Base-by-base conservation (phyloP, 2,888 invertebrate species). In the Rotaria macrura region DNA sequence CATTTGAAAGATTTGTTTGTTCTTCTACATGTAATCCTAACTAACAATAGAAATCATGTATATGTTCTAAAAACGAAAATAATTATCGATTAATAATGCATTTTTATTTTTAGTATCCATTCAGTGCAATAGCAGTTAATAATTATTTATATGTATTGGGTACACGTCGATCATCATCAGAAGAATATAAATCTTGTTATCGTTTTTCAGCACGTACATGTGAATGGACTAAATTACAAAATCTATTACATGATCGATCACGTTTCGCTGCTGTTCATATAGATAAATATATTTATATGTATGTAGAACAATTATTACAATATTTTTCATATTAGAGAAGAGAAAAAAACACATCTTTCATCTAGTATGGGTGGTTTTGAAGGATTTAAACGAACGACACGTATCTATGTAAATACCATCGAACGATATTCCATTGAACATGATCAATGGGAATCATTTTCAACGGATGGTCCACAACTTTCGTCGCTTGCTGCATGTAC, bases 111-210 rank as follows among this genome's bases (percentile, higher is more conserved):
- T 65, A 65, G 65, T 79, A 79, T 43, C 79, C 79, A 23, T 79
- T 79, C 43, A 43, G 43, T 43, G 79, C 79, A n/a, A 79, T 79
- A 79, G n/a, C 79, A 43, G 79, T 79, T 10, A 79, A 79, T 79
- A 79, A 79, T 79, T 79, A 79, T 79, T 43, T 79, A 7, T 79
- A 79, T 43, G 79, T 79, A n/a, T 10, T 79, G 25, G 79, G 79
- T 38, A 79, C 79, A 79, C 40, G 79, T 12, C 79, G 79, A 25
- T 79, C 79, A 40, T 43, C 79, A 43, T 43, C 43, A 1, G 79
- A 79, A 43, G 79, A 79, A 79, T 79, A 79, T 43, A 79, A 79
- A 79, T 79, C 79, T n/a, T 79, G 79, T 43, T 79, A 79, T 79
- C 79, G 79, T 40, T 79, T 79, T 43, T 79, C 79, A 43, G 14